These are phyloP conservation scores for Lepilemur septentrionalis DNA, from an alignment of 2,797 vertebrate genomes.

Conservation along the genomic window DNA sequence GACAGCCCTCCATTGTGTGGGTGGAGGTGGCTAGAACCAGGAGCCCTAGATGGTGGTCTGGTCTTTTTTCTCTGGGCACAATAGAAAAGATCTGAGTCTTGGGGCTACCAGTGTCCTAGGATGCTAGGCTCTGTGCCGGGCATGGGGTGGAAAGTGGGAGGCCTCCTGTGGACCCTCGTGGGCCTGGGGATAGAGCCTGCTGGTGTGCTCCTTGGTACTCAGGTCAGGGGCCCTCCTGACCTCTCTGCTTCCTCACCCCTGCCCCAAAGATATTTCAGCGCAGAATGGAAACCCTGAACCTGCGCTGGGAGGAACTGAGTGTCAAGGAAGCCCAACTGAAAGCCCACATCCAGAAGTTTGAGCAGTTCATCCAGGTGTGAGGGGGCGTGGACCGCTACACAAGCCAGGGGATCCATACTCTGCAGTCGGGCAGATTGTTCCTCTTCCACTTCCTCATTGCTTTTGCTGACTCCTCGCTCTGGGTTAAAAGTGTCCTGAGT, in stretches of 20 bases:
- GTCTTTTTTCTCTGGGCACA: neutral
- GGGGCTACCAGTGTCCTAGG: neutral
- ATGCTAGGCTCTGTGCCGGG: neutral
- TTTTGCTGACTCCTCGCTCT: neutral
- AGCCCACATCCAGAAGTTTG: conserved; percentile 72
- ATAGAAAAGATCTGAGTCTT: neutral
- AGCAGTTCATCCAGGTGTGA: conserved; percentile 75
- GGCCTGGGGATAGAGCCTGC: neutral
- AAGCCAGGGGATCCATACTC: no score
- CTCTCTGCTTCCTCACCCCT: neutral
- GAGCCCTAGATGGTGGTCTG: neutral
- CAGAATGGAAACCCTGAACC: conserved; percentile 66
- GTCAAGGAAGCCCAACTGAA: conserved; percentile 76
- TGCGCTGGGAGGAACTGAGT: conserved; percentile 74
- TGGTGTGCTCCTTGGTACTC: neutral
- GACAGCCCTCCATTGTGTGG: neutral
- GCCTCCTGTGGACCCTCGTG: neutral
- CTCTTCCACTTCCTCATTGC: neutral
- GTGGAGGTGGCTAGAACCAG: neutral
- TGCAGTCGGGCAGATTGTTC: accelerated
- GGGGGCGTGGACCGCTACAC: neutral
- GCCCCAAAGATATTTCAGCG: conserved; percentile 72
- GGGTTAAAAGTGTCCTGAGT: neutral
- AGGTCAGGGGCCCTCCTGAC: neutral
- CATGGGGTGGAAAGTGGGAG: neutral